Conservation (phyloP, 2,113 vertebrate species). For the Burhinus oedicnemus region DNA sequence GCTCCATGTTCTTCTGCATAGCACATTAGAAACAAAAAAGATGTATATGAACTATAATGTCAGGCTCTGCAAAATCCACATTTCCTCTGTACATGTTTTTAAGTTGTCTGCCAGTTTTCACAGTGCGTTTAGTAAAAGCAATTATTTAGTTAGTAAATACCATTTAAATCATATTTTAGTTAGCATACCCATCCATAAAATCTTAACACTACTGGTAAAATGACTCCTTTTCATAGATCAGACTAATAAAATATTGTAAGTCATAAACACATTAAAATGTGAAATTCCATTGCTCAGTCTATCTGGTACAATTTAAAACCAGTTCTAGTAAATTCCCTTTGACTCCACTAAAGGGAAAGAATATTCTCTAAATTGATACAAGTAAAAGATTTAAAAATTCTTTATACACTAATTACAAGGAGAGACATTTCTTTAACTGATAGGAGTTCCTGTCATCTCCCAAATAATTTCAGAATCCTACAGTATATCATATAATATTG, state of each 20-base stretch:
- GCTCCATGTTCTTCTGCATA: constrained; percentile 40
- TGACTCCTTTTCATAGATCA: constrained; percentile 63
- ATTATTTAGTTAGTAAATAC: constrained; percentile 78
- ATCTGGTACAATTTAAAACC: constrained; percentile 47
- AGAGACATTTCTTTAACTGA: background rate
- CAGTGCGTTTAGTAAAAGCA: constrained; percentile 71
- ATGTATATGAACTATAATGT: background rate
- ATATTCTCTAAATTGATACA: constrained; percentile 36
- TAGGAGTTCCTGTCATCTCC: background rate
- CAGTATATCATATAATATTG: background rate
- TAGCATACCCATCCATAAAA: constrained; percentile 25
- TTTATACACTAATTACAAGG: background rate
- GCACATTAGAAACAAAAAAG: constrained; percentile 45
- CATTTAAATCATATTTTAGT: constrained; percentile 73
- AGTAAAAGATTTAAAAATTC: background rate
- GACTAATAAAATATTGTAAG: constrained; percentile 72
- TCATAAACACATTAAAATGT: constrained; percentile 77
- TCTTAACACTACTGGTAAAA: constrained; percentile 65
- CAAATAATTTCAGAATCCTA: background rate
- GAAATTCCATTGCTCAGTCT: constrained; percentile 67
- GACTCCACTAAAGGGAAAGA: constrained; percentile 14
- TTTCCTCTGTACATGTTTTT: constrained; percentile 63
- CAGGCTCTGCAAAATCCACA: constrained; percentile 65
- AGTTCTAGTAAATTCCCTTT: constrained; percentile 34
- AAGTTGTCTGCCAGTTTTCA: constrained; percentile 72